Conservation (phyloP, 2,888 invertebrate genomes). For the Acleris emargana region DNA sequence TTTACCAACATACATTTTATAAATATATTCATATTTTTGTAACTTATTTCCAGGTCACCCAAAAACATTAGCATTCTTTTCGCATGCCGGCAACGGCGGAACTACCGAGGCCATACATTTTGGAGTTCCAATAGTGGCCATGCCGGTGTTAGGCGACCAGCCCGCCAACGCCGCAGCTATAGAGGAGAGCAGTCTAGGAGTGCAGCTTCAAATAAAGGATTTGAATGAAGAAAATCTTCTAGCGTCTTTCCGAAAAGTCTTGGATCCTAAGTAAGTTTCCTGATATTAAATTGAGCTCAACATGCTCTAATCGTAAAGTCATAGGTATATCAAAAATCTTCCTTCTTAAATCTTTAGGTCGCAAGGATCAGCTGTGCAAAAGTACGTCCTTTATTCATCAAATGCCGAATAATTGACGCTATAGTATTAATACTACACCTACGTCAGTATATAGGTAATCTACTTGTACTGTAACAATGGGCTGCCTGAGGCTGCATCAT, state of each 20-base stretch:
- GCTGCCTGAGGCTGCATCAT: too few relatives aligned
- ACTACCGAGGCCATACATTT: slow-evolving; percentile 84
- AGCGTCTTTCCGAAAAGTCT: slow-evolving; percentile 78
- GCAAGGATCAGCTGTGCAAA: too few relatives aligned
- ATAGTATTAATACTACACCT: too few relatives aligned
- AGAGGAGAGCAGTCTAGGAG: slow-evolving; percentile 82
- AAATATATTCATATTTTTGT: slow-evolving; percentile 36
- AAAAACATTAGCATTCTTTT: slow-evolving; percentile 83
- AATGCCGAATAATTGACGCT: too few relatives aligned
- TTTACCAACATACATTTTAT: too few relatives aligned
- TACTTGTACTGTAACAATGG: too few relatives aligned
- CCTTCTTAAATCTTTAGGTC: too few relatives aligned
- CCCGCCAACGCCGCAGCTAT: slow-evolving; percentile 82
- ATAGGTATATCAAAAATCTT: background rate
- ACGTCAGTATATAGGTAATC: too few relatives aligned
- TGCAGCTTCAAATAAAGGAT: slow-evolving; percentile 68
- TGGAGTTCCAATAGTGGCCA: slow-evolving; percentile 84
- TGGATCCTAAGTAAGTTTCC: slow-evolving; percentile 77
- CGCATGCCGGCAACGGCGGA: slow-evolving; percentile 85
- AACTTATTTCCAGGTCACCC: slow-evolving; percentile 75
- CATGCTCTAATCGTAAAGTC: too few relatives aligned
- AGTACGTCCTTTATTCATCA: too few relatives aligned
- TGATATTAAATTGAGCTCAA: slow-evolving; percentile 39
- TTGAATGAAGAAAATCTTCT: slow-evolving; percentile 78
- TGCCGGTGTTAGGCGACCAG: slow-evolving; percentile 85